Base-by-base conservation (phyloP, 2,888 invertebrate genomes). In the Tortricodes alternella region DNA sequence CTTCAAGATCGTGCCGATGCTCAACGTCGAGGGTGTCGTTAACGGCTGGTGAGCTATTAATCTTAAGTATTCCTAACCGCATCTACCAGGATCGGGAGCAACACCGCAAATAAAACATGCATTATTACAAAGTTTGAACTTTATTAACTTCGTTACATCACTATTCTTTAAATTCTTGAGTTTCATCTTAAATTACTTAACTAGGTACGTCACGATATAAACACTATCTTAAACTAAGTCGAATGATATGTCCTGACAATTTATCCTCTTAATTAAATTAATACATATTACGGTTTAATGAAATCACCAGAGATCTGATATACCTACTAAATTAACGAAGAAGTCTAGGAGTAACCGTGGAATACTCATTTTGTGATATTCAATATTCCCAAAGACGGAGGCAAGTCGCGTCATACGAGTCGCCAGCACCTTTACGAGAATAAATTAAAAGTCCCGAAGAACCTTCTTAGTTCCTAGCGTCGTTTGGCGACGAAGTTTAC, bases 1-100 rank as follows among this genome's bases (percentile, higher is more conserved):
- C 65, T 96, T 97, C 92, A 97, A 97, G 85, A 93, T 97, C 60
- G 93, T 97, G 23, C 97, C 97, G 4, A 97, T 97, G 96, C 92
- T 97, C 64, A 97, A 97, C 83, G 94, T 95, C 13, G 97, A 97
- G 75, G 97, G 97, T 1, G 97, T 97, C 62, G 93, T 97, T 79
- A 96, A 96, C 79, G 96, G 96, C 67, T 95, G 95, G 96, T 96
- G 77, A 93, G 93, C 92, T 1, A 9, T 27, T 19, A 11, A 8
- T 46, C 8, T n/a, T n/a, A n/a, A n/a, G 11, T 34, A 34, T 11
- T 27, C 3, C 7, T 3, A 2, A 9, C 2, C 8, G 8, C 11
- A 13, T 11, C 15, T 3, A 34, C 2, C 13, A 1, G 11, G 11
- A 27, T 9, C 2, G 32, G 11, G 3, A 6, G 11, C 0, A 13